Conservation (phyloP, 2,113 vertebrate genomes). For the Thalassarche chlororhynchos region DNA sequence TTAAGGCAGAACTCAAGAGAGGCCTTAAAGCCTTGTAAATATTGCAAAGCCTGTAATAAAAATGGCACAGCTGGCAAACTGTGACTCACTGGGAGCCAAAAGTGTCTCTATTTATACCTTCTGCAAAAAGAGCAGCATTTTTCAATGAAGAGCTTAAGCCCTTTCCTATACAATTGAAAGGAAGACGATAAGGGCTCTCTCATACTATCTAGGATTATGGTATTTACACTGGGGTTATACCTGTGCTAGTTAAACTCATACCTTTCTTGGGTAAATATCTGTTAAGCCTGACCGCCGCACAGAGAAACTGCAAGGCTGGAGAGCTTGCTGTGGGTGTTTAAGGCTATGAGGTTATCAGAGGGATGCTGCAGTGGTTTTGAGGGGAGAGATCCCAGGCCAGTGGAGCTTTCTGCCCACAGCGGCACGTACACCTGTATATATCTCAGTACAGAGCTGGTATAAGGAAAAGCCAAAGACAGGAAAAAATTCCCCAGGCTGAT, state of each 20-base stretch:
- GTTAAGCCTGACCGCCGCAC: fast-evolving
- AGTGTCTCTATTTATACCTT: background rate
- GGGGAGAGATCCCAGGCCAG: background rate
- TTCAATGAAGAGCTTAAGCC: background rate
- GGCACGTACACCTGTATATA: fast-evolving
- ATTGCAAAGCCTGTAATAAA: background rate
- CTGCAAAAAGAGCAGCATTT: background rate
- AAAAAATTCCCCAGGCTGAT: background rate
- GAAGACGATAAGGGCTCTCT: background rate
- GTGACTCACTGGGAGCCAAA: background rate
- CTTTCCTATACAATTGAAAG: background rate
- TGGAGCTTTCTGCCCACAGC: background rate
- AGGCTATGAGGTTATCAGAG: background rate
- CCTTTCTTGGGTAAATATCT: background rate
- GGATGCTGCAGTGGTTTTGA: background rate
- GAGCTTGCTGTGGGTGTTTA: background rate
- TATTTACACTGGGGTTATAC: background rate
- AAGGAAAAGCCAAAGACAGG: background rate
- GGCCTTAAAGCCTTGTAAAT: slow-evolving; percentile 5
- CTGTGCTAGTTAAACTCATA: background rate
- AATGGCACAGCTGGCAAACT: background rate
- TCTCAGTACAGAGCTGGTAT: background rate
- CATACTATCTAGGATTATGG: background rate
- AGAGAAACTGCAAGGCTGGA: background rate
- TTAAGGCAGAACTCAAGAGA: background rate